A percentile compares a stretch with the other conserved stretches of the same genome.
Evolutionary conservation across 2,888 invertebrate genomes (phyloP).

Genomic region (Erebia palarica): DNA sequence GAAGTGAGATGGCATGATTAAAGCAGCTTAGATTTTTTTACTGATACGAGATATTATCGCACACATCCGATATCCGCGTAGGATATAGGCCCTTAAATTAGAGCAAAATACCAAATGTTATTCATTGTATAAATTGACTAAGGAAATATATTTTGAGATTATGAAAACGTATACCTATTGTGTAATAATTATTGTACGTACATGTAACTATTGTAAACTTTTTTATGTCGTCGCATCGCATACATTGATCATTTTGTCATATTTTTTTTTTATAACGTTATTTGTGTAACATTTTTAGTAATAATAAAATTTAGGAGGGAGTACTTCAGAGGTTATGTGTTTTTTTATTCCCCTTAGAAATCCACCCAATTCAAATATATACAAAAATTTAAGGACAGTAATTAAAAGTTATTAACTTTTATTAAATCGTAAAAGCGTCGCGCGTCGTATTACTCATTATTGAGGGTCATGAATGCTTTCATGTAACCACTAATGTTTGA

Average conservation of each 20-base stretch:
- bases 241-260: conserved; percentile 52
- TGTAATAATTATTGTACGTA: conserved; percentile 37
- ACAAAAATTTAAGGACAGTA: no score
- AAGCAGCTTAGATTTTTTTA: no score
- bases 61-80: neutral
- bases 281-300: conserved; percentile 68
- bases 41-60: neutral
- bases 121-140: conserved; percentile 62
- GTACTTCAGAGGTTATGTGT: conserved; percentile 45
- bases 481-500: no score
- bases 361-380: no score
- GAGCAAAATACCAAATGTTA: conserved; percentile 59
- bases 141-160: conserved; percentile 71
- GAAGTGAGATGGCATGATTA: no score
- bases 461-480: no score
- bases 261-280: conserved; percentile 66
- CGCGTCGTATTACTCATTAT: no score
- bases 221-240: conserved; percentile 39
- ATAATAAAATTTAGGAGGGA: conserved; percentile 69
- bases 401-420: no score
- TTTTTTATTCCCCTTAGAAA: conserved; percentile 22
- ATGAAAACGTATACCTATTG: conserved; percentile 55
- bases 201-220: conserved; percentile 49
- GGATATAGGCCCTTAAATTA: conserved; percentile 28
- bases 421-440: no score